Conservation (phyloP, 2,797 vertebrate species). For the Geotrypetes seraphini region DNA sequence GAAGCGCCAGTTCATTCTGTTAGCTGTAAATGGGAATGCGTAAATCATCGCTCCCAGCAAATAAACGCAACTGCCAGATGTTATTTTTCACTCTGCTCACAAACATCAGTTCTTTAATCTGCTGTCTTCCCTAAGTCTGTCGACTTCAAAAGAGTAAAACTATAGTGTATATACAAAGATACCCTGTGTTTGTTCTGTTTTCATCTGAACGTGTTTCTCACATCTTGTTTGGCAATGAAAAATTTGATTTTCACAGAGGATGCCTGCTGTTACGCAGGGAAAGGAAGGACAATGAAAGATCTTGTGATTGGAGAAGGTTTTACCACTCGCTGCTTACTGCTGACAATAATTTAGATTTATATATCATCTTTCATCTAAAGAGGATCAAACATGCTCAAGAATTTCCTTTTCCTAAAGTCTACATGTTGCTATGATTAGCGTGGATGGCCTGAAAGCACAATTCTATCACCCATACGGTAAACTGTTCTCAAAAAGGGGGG, state of each 20-base stretch:
- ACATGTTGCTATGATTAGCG: too few relatives aligned
- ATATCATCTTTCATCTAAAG: too few relatives aligned
- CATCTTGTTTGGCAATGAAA: constrained; percentile 21
- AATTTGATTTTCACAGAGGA: constrained; percentile 29
- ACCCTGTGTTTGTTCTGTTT: constrained; percentile 17
- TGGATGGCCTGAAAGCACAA: too few relatives aligned
- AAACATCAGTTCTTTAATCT: constrained; percentile 43
- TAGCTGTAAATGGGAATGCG: constrained; percentile 39
- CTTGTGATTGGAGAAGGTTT: constrained; percentile 17
- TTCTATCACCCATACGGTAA: too few relatives aligned
- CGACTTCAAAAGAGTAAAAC: constrained; percentile 23
- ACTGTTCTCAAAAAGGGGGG: too few relatives aligned
- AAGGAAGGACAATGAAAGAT: constrained; percentile 18
- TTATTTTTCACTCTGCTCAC: constrained; percentile 45
- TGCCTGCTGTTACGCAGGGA: constrained; percentile 25
- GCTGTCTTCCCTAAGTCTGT: constrained; percentile 30
- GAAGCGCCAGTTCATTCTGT: constrained; percentile 22
- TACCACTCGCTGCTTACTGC: constrained; percentile 15
- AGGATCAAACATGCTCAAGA: too few relatives aligned
- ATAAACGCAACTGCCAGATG: constrained; percentile 51
- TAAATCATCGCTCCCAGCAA: constrained; percentile 48
- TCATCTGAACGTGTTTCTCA: constrained; percentile 14
- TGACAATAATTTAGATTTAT: too few relatives aligned
- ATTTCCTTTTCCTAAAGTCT: too few relatives aligned
- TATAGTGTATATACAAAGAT: constrained; percentile 26